Conservation (phyloP, 2,797 vertebrate genomes). For the Selene dorsalis region DNA sequence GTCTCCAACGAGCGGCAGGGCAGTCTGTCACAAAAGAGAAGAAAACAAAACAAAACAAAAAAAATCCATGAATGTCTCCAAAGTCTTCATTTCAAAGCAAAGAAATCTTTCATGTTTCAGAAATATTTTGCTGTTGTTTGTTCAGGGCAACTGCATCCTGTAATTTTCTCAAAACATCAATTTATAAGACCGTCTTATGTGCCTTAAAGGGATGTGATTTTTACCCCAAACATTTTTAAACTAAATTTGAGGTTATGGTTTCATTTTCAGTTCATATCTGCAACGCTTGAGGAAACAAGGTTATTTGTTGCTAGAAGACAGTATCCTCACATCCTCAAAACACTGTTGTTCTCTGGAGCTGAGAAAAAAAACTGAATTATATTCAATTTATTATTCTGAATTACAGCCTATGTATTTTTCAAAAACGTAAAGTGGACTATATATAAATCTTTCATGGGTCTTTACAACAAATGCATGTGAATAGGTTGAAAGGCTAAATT, state of each 20-base stretch:
- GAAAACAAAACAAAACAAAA: background rate
- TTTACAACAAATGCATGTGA: conserved; percentile 41
- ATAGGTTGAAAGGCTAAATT: conserved; percentile 23
- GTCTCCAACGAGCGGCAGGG: conserved; percentile 95
- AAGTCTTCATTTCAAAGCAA: conserved; percentile 16
- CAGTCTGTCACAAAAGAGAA: conserved; percentile 85
- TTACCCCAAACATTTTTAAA: conserved; percentile 22
- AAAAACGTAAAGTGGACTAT: conserved; percentile 29
- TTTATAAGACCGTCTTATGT: conserved; percentile 22
- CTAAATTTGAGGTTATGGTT: conserved; percentile 22
- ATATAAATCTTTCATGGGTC: conserved; percentile 35
- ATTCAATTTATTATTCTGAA: too few species aligned
- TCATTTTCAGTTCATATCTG: conserved; percentile 47
- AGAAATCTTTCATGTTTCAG: conserved; percentile 25
- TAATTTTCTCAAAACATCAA: conserved; percentile 30
- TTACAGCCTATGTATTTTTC: conserved; percentile 17
- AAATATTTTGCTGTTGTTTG: conserved; percentile 32
- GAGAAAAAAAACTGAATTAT: conserved; percentile 37
- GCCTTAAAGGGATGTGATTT: conserved; percentile 38
- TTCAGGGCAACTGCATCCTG: conserved; percentile 23
- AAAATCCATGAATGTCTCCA: conserved; percentile 13
- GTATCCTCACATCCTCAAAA: conserved; percentile 34
- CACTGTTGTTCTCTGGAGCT: conserved; percentile 37
- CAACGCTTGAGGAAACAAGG: conserved; percentile 43
- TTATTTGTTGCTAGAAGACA: conserved; percentile 48